phyloP scores from a whole-genome alignment of 2,888 invertebrate species.

The Phalera bucephala region DNA sequence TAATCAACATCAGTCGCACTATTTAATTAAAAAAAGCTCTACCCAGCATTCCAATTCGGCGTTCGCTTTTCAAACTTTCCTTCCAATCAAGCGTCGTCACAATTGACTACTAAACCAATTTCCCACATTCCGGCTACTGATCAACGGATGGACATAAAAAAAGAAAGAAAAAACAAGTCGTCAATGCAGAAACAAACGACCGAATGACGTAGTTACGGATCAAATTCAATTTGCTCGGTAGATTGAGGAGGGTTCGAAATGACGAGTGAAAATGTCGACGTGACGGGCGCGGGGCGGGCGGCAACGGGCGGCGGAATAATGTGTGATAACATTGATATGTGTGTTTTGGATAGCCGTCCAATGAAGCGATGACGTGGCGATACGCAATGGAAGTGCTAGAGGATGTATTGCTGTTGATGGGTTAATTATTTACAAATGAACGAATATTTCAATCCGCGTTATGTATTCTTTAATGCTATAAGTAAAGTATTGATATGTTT shows the following conservation, averaged over 20 bases:
- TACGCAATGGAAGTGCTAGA: background rate
- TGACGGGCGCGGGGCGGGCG: conserved; percentile 32
- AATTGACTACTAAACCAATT: conserved; percentile 8
- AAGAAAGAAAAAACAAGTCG: conserved; percentile 50
- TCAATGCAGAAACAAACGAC: conserved; percentile 69
- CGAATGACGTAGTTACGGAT: conserved; percentile 69
- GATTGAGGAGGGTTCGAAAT: conserved; percentile 76
- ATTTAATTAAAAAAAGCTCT: background rate
- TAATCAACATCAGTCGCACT: background rate
- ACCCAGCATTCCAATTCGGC: too few species aligned
- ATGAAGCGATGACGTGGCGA: conserved; percentile 9
- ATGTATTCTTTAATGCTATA: too few species aligned
- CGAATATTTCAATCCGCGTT: too few species aligned
- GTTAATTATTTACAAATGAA: too few species aligned
- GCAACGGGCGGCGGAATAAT: conserved; percentile 45
- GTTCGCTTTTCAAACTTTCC: conserved; percentile 7
- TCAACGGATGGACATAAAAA: conserved; percentile 19
- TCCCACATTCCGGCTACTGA: conserved; percentile 9
- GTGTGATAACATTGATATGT: conserved; percentile 44
- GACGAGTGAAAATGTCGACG: conserved; percentile 54
- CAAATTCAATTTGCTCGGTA: conserved; percentile 79
- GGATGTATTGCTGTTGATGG: too few species aligned
- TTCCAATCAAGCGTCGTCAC: conserved; percentile 3
- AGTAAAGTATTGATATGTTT: too few species aligned
- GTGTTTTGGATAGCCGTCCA: conserved; percentile 30